Evolutionary conservation across 2,113 vertebrate genomes (phyloP).

Genomic region (Thalassoma bifasciatum): DNA sequence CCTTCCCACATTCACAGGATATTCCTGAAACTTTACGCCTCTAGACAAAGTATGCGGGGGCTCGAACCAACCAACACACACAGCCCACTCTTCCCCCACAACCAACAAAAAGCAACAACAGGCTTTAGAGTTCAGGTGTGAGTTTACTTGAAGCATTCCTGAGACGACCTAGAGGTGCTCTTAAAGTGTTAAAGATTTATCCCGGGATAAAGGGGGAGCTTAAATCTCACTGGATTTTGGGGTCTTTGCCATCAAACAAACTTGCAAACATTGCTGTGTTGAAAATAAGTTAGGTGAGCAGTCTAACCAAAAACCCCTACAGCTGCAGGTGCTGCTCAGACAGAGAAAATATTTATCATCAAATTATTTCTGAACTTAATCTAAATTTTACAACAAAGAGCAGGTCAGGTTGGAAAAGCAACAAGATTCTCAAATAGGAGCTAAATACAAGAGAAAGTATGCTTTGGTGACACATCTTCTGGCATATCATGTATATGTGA

Average conservation of each 20-base stretch:
- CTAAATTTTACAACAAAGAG: conserved; percentile 30
- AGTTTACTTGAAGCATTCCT: conserved; percentile 48
- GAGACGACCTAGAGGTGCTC: conserved; percentile 35
- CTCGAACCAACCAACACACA: conserved; percentile 36
- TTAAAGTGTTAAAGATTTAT: conserved; percentile 45
- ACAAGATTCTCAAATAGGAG: background rate
- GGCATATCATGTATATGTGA: no score
- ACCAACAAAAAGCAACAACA: conserved; percentile 31
- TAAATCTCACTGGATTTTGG: conserved; percentile 46
- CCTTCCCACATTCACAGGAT: conserved; percentile 51
- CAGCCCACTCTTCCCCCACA: conserved; percentile 40
- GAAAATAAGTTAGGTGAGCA: conserved; percentile 26
- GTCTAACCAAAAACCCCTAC: conserved; percentile 39
- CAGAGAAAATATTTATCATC: conserved; percentile 14
- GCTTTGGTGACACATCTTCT: conserved; percentile 6
- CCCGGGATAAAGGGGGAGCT: conserved; percentile 27
- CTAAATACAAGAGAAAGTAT: background rate
- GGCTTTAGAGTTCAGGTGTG: conserved; percentile 4
- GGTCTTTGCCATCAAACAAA: conserved; percentile 57
- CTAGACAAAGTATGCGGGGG: conserved; percentile 25
- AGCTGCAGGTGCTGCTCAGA: conserved; percentile 23
- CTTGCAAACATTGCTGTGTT: background rate
- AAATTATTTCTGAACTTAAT: conserved; percentile 11
- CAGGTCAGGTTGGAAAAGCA: background rate
- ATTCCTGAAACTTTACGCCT: conserved; percentile 35